Conservation (phyloP, 2,797 vertebrate genomes). For the Catharus ustulatus region DNA sequence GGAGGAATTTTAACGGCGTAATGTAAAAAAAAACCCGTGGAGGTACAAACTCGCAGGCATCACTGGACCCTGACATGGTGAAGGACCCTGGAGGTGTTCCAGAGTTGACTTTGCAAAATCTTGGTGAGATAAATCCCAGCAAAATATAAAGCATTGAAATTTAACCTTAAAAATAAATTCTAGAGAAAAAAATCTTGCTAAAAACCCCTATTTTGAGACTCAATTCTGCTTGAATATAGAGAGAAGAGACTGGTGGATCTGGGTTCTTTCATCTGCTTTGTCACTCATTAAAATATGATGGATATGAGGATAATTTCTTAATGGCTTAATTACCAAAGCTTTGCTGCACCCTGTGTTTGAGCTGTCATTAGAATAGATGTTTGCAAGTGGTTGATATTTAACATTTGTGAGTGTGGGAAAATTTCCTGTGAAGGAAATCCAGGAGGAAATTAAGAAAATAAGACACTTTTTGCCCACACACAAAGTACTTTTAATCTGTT, state of each 20-base stretch:
- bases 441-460: neutral
- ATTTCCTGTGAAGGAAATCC: neutral
- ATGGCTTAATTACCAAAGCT: neutral
- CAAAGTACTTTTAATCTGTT: neutral
- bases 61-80: neutral
- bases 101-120: neutral
- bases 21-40: too few species aligned
- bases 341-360: neutral
- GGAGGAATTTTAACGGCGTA: too few species aligned
- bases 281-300: neutral
- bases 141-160: neutral
- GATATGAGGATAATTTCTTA: neutral
- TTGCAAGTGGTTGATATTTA: slow-evolving; percentile 4
- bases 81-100: neutral
- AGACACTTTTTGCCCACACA: neutral
- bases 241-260: neutral
- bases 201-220: neutral
- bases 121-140: neutral
- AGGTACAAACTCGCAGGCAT: neutral
- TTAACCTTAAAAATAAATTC: neutral
- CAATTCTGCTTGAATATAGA: neutral
- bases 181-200: neutral
- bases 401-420: neutral
- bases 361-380: neutral
- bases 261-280: neutral